These are phyloP conservation scores for Ptiloglossa arizonensis DNA, from an alignment of 1,140 invertebrate genomes.

Conservation along the genomic window DNA sequence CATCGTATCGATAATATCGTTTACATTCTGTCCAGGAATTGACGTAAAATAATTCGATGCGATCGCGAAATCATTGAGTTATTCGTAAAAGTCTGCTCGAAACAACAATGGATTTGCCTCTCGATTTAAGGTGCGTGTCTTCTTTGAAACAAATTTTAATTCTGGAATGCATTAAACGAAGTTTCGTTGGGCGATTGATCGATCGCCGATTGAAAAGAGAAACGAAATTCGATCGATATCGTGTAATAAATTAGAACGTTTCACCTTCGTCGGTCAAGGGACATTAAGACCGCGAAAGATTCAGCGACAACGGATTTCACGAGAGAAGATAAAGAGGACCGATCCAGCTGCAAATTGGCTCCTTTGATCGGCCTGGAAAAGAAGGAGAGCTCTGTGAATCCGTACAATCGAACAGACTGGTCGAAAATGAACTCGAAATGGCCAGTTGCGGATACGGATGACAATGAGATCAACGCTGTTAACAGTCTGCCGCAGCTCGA, in stretches of 20 bases:
- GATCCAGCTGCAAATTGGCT: slow-evolving; percentile 44
- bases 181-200: neutral
- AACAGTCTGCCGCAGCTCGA: slow-evolving; percentile 62
- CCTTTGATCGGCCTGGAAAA: slow-evolving; percentile 30
- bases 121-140: slow-evolving; percentile 16
- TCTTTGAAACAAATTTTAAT: neutral
- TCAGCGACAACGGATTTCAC: slow-evolving; percentile 11
- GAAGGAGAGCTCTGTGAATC: slow-evolving; percentile 66
- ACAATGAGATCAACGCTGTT: slow-evolving; percentile 32
- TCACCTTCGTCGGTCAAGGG: slow-evolving; percentile 31
- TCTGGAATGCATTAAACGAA: neutral
- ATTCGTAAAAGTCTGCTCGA: neutral
- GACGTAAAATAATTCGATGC: neutral
- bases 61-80: neutral
- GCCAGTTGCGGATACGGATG: slow-evolving; percentile 19
- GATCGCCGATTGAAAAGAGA: neutral
- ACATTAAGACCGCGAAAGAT: neutral
- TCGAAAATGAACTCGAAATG: slow-evolving; percentile 37
- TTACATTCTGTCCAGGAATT: neutral
- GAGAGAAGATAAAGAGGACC: slow-evolving; percentile 30
- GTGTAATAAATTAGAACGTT: slow-evolving; percentile 36
- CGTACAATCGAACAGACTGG: slow-evolving; percentile 63
- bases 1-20: too few relatives aligned
- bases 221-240: neutral
- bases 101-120: slow-evolving; percentile 21